Base-by-base conservation (phyloP, 1,140 invertebrate genomes). In the Druon quercuslanigerum region DNA sequence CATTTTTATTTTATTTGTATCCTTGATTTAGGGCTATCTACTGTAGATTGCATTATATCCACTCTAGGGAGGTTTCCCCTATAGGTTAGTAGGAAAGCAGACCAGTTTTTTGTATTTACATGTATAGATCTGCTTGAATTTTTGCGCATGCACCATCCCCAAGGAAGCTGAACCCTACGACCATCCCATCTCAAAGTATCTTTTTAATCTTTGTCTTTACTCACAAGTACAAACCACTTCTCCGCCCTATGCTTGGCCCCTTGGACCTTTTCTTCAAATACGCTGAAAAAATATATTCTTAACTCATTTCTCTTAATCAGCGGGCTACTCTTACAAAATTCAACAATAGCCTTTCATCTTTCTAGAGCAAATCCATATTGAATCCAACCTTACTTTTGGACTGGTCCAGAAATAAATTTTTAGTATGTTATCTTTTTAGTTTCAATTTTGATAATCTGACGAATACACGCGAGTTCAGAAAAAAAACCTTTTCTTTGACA, bases 191-290 rank as follows among this genome's bases (percentile, higher is more conserved):
- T 50, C 50, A 66, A 50, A 52, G n/a, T 8, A 54, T 51, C 7
- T 20, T 51, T 46, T 51, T 51, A 50, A 14, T 25, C 50, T 6
- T 56, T 17, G 33, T 66, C 11, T 83, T 85, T 89, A 90, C 89
- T 90, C 88, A 90, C 89, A 83, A 84, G 85, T 89, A 90, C 52
- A 77, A 88, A 84, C 83, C 81, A 87, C 84, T 83, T 78, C 84
- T 81, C 56, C 80, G 74, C 75, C 79, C 83, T 83, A 84, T 84
- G 76, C 82, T 82, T 81, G 85, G 81, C 76, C 73, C 82, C 82
- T 73, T 78, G 80, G 83, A 84, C 71, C 81, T 82, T 83, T 85
- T 80, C 84, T 76, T 85, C 83, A 89, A 87, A 88, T 80, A 80
- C 82, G 78, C 89, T 90, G 89, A 84, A 89, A 87, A 85, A 75